These are phyloP conservation scores for Bellardia bayeri DNA, from an alignment of 2,888 invertebrate species.

Conservation along the genomic window DNA sequence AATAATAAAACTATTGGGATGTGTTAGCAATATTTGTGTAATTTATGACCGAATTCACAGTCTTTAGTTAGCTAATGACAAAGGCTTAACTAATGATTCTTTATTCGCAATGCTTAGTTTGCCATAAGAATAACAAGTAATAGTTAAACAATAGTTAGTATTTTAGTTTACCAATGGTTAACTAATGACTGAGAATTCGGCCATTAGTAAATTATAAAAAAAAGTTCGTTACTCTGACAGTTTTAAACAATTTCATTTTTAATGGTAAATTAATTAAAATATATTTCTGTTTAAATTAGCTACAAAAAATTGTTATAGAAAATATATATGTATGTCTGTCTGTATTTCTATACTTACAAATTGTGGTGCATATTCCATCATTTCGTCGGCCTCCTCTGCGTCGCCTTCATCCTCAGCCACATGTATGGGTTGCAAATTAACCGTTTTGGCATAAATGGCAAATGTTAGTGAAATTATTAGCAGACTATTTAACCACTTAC, in stretches of 20 bases:
- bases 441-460: slow-evolving; percentile 68
- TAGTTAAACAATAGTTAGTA: too few species aligned
- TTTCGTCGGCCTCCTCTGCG: slow-evolving; percentile 78
- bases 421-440: slow-evolving; percentile 74
- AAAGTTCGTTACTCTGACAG: too few species aligned
- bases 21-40: not conserved
- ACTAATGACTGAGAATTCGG: too few species aligned
- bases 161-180: too few species aligned
- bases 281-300: not conserved
- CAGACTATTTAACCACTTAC: slow-evolving; percentile 68
- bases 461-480: slow-evolving; percentile 66
- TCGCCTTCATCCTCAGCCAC: slow-evolving; percentile 73
- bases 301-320: not conserved
- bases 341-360: slow-evolving; percentile 79
- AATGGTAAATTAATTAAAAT: slow-evolving; percentile 16
- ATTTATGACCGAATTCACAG: too few species aligned
- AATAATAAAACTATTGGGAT: not conserved
- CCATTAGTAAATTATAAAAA: not conserved
- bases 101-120: too few species aligned
- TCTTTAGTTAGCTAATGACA: too few species aligned
- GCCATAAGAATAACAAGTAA: too few species aligned
- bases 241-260: slow-evolving; percentile 20
- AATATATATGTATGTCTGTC: not conserved
- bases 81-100: too few species aligned
- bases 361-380: slow-evolving; percentile 82